Conservation (phyloP, 2,797 vertebrate genomes). For the Eptatretus atami region DNA sequence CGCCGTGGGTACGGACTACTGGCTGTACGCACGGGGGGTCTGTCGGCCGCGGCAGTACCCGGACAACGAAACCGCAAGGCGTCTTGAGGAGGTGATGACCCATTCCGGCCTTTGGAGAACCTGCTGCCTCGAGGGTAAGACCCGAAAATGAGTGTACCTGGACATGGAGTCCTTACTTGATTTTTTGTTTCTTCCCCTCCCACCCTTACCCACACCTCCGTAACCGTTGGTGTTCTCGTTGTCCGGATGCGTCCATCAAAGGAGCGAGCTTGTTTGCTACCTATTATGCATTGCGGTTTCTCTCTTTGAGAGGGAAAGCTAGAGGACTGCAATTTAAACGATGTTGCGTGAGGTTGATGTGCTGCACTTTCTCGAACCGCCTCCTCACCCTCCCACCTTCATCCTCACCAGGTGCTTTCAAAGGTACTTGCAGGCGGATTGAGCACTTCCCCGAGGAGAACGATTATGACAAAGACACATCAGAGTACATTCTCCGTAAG, state of each 20-base stretch:
- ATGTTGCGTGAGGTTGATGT: no score
- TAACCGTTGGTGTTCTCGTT: no score
- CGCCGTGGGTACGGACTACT: conserved; percentile 74
- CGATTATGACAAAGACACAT: conserved; percentile 87
- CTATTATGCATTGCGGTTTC: no score
- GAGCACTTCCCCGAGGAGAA: conserved; percentile 98
- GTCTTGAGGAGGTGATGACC: conserved; percentile 55
- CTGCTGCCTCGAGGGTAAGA: conserved; percentile 59
- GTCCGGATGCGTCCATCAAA: no score
- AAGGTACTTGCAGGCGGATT: conserved; percentile 77
- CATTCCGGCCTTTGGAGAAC: conserved; percentile 77
- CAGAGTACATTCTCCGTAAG: conserved; percentile 92
- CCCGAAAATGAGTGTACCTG: no score
- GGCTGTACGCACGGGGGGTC: conserved; percentile 68
- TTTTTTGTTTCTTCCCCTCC: no score
- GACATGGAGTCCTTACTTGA: not conserved
- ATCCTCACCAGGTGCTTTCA: conserved; percentile 38
- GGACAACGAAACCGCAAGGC: conserved; percentile 33
- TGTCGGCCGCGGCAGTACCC: conserved; percentile 55
- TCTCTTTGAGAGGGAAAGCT: no score
- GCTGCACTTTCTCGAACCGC: no score
- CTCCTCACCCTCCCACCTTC: not conserved
- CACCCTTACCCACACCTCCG: no score
- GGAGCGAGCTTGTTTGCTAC: no score
- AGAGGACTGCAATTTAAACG: no score